phyloP scores from a whole-genome alignment of 2,797 vertebrate genomes.

The Phoxinus dragarum region DNA sequence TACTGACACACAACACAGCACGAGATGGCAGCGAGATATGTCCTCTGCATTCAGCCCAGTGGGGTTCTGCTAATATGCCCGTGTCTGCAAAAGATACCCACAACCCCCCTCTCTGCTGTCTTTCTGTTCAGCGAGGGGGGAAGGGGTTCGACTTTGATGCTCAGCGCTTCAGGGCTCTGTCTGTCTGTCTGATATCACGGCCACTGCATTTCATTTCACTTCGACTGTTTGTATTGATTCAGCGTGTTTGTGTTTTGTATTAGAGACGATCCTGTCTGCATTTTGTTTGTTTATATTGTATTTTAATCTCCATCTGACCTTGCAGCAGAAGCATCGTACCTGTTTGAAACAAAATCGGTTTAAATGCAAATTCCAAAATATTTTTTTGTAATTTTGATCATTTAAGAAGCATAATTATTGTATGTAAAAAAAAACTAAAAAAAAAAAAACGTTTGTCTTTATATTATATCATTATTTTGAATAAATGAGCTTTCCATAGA shows the following conservation, averaged over 20 bases:
- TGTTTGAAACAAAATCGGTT: not conserved
- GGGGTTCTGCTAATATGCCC: constrained; percentile 8
- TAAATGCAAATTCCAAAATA: not conserved
- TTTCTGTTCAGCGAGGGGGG: constrained; percentile 1
- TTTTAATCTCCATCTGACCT: constrained; percentile 7
- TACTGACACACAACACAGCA: constrained; percentile 1
- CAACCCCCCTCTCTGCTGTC: constrained; percentile 3
- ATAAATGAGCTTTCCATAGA: too few relatives aligned
- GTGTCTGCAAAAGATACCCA: constrained; percentile 31
- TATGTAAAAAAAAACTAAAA: not conserved
- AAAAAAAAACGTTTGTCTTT: not conserved
- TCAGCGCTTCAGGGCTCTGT: constrained; percentile 24
- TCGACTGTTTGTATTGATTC: constrained; percentile 30
- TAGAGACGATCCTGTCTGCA: not conserved
- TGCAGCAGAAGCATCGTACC: not conserved
- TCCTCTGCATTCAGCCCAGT: constrained; percentile 12
- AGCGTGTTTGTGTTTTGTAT: constrained; percentile 24
- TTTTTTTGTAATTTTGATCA: too few relatives aligned
- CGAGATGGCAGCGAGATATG: not conserved
- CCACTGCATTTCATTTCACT: constrained; percentile 20
- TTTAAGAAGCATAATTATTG: not conserved
- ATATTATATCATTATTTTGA: too few relatives aligned
- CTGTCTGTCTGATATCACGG: constrained; percentile 40
- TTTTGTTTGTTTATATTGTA: not conserved
- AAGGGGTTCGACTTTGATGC: constrained; percentile 43